These are phyloP conservation scores for Nephrotoma appendiculata DNA, from an alignment of 2,888 invertebrate species.

Conservation along the genomic window DNA sequence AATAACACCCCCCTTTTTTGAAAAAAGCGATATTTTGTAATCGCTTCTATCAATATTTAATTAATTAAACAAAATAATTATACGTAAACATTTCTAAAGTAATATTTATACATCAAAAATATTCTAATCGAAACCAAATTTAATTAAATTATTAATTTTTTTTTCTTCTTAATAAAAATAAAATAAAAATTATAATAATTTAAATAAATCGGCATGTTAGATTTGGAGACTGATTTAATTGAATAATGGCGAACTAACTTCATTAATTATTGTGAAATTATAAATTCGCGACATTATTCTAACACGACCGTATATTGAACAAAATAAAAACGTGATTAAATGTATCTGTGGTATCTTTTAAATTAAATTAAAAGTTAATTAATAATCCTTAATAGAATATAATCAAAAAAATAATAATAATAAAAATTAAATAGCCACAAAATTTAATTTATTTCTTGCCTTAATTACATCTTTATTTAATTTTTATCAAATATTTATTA, in stretches of 20 bases:
- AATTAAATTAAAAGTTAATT: not conserved
- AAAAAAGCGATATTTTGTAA: not conserved
- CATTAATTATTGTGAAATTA: not conserved
- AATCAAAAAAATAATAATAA: not conserved
- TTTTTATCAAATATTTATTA: not conserved
- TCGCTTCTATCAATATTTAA: not conserved
- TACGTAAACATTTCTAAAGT: not conserved
- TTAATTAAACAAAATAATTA: not conserved
- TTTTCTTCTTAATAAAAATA: not conserved
- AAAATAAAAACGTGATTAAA: not conserved
- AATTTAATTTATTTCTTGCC: not conserved
- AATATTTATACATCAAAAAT: not conserved
- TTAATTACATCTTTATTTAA: not conserved
- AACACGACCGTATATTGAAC: not conserved
- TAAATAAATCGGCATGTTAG: not conserved
- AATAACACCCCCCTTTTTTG: not conserved
- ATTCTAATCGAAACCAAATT: not conserved
- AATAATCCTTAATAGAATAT: not conserved
- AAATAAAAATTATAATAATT: not conserved
- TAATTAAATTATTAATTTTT: not conserved
- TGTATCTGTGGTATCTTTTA: not conserved
- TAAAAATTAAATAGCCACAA: not conserved
- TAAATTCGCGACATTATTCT: not conserved
- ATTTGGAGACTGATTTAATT: not conserved
- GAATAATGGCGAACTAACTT: not conserved